Percentiles rank a stretch among this genome's conserved stretches.
Evolutionary conservation across 2,797 vertebrate genomes (phyloP).

Genomic region (Pyrocephalus nanus): DNA sequence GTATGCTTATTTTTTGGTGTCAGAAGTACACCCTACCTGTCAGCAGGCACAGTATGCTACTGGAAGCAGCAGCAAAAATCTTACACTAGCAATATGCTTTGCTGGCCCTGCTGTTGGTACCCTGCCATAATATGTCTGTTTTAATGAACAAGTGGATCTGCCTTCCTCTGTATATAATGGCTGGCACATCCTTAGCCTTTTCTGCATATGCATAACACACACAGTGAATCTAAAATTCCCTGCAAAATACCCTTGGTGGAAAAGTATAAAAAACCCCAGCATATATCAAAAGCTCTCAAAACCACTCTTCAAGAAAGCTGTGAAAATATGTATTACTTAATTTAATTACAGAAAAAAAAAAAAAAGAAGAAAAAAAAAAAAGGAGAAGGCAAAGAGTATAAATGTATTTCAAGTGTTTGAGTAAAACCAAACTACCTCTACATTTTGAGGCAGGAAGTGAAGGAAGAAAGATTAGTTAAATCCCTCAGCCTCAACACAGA

Average conservation of each 20-base stretch:
- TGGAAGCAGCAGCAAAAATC: neutral
- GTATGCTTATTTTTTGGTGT: neutral
- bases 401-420: neutral
- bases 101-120: neutral
- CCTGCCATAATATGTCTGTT: neutral
- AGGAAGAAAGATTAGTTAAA: neutral
- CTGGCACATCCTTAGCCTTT: neutral
- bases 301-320: neutral
- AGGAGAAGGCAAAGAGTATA: neutral
- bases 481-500: neutral
- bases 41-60: neutral
- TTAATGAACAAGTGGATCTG: neutral
- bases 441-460: neutral
- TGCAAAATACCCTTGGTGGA: neutral
- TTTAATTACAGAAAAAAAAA: neutral
- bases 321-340: neutral
- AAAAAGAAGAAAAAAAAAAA: neutral
- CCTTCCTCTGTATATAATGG: neutral
- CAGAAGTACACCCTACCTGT: neutral
- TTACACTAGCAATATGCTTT: neutral
- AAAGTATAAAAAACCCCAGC: neutral
- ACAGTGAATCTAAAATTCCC: neutral
- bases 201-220: neutral
- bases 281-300: neutral
- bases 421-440: neutral